A percentile compares a stretch with the other conserved stretches of the same genome.
These are phyloP conservation scores for Aurelia aurita complex sp. Pacific DNA, from an alignment of 30 jellyfish, hydroid and myxozoan genomes.

Conservation along the genomic window DNA sequence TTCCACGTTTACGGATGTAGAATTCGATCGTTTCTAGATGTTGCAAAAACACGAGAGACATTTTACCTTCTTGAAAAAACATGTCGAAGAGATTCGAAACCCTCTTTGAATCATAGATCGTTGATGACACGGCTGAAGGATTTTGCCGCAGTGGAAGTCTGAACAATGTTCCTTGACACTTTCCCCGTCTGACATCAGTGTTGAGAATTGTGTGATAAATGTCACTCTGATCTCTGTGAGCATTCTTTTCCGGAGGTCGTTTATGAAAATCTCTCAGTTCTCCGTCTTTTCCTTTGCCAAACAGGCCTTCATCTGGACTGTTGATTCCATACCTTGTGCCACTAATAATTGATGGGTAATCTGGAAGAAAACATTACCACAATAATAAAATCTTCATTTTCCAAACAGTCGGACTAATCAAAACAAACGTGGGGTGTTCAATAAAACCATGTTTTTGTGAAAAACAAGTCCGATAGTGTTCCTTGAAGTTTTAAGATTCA, in stretches of 20 bases:
- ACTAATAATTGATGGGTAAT: constrained; percentile 16
- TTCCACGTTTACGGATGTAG: background rate
- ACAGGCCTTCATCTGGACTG: constrained; percentile 38
- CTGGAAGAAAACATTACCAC: no score
- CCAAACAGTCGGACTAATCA: no score
- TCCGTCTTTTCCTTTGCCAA: constrained; percentile 2
- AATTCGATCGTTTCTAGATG: constrained; percentile 31
- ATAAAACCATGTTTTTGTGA: no score
- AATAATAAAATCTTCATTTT: no score
- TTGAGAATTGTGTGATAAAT: background rate
- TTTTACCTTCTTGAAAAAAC: constrained; percentile 43
- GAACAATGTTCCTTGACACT: constrained; percentile 37
- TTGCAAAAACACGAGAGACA: constrained; percentile 45
- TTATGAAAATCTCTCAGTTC: background rate
- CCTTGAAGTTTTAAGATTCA: no score
- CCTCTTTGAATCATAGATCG: constrained; percentile 15
- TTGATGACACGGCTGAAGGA: constrained; percentile 48
- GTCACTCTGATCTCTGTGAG: background rate
- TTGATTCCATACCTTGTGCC: constrained; percentile 1
- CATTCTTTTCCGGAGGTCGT: background rate
- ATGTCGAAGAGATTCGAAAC: constrained; percentile 24
- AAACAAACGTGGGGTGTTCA: no score
- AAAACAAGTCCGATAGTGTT: no score
- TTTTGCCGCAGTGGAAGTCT: constrained; percentile 54
- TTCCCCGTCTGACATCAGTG: constrained; percentile 5